Evolutionary conservation across 2,888 invertebrate genomes (phyloP).

Genomic region (Scaptomyza flava): DNA sequence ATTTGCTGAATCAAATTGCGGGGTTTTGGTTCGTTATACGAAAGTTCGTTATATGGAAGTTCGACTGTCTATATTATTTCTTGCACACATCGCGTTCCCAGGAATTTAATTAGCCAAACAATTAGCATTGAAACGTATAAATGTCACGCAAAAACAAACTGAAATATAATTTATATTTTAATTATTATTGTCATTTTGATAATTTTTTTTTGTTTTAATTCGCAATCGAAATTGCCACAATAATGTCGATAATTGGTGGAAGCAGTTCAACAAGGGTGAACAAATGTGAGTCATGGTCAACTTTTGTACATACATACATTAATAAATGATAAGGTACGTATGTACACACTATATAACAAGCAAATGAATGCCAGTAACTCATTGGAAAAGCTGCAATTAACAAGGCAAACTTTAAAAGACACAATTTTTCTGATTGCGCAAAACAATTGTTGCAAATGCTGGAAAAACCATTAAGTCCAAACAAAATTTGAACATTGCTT

Average conservation of each 20-base stretch:
- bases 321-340: constrained; percentile 23
- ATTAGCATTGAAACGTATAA: constrained; percentile 6
- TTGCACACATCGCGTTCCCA: constrained; percentile 2
- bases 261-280: constrained; percentile 26
- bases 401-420: constrained; percentile 11
- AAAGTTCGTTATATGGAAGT: too few relatives aligned
- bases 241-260: constrained; percentile 44
- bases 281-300: constrained; percentile 62
- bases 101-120: constrained; percentile 14
- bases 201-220: constrained; percentile 8
- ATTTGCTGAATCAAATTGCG: too few relatives aligned
- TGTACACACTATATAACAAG: background rate
- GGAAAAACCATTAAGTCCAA: constrained; percentile 9
- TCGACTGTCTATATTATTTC: background rate
- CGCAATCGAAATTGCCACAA: constrained; percentile 26
- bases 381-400: constrained; percentile 21
- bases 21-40: too few relatives aligned
- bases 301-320: constrained; percentile 20
- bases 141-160: constrained; percentile 24
- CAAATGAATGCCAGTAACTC: constrained; percentile 9
- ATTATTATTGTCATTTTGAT: constrained; percentile 37
- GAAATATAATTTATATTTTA: constrained; percentile 17
- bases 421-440: constrained; percentile 17
- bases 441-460: constrained; percentile 17
- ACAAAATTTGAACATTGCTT: background rate